Conservation (phyloP, 2,113 vertebrate species). For the Hydrochoerus hydrochaeris region DNA sequence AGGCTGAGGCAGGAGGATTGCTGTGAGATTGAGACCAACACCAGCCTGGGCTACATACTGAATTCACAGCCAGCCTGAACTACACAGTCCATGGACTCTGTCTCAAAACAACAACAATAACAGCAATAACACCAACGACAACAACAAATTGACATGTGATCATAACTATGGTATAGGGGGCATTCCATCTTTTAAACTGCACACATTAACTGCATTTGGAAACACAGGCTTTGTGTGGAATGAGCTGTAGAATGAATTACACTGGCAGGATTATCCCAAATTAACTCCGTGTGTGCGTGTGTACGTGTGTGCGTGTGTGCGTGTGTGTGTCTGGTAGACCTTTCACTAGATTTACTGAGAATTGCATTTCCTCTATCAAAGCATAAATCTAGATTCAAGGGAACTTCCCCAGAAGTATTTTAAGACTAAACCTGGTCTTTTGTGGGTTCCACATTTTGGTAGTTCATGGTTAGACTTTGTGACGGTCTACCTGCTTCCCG, state of each 20-base stretch:
- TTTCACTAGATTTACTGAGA: constrained; percentile 15
- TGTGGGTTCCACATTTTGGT: constrained; percentile 23
- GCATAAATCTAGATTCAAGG: constrained; percentile 14
- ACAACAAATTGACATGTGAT: not conserved
- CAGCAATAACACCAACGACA: too few relatives aligned
- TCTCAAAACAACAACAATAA: not conserved
- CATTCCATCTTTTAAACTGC: rapidly evolving
- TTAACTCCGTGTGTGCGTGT: not conserved
- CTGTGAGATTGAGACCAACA: not conserved
- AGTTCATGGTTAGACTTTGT: not conserved
- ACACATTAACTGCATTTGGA: not conserved
- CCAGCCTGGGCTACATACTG: not conserved
- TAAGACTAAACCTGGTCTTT: constrained; percentile 49
- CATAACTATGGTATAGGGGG: too few relatives aligned
- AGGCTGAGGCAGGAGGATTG: not conserved
- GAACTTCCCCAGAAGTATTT: constrained; percentile 64
- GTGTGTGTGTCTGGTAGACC: not conserved
- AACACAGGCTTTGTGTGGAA: not conserved
- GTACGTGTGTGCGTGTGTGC: too few relatives aligned
- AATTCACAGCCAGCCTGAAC: not conserved
- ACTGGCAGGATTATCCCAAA: not conserved
- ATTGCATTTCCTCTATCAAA: constrained; percentile 55
- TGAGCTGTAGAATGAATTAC: not conserved
- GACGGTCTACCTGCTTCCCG: constrained; percentile 19
- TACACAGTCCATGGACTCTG: not conserved